A percentile compares a stretch with the other conserved stretches of the same genome.
Evolutionary conservation across 2,113 vertebrate genomes (phyloP).

Genomic region (Rhinopomastus cyanomelas): DNA sequence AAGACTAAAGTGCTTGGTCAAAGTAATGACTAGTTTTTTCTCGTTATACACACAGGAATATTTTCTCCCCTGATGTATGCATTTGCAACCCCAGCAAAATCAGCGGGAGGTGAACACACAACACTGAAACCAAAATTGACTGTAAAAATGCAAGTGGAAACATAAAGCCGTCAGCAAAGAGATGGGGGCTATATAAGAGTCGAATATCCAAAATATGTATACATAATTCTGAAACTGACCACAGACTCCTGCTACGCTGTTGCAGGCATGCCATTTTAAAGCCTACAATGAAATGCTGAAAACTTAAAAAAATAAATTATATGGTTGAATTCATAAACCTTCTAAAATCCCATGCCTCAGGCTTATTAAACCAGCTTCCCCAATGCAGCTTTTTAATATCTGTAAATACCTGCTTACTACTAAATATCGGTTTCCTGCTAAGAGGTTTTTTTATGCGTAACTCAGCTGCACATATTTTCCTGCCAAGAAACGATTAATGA

Average conservation of each 20-base stretch:
- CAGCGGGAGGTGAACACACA: background rate
- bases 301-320: background rate
- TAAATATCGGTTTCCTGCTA: slow-evolving; percentile 54
- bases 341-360: slow-evolving; percentile 1
- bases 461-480: slow-evolving; percentile 37
- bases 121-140: background rate
- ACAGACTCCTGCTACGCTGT: background rate
- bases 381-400: slow-evolving; percentile 39
- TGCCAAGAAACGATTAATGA: slow-evolving; percentile 40
- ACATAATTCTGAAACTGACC: slow-evolving; percentile 3
- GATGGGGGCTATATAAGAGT: background rate
- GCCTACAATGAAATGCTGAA: background rate
- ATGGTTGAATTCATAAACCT: slow-evolving; percentile 9
- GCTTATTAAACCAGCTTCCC: slow-evolving; percentile 55
- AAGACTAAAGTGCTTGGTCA: background rate
- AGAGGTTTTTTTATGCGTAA: slow-evolving; percentile 55
- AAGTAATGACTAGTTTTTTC: background rate
- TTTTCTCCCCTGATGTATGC: background rate
- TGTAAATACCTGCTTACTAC: slow-evolving; percentile 57
- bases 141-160: slow-evolving; percentile 14
- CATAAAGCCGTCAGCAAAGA: background rate
- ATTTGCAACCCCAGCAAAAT: background rate
- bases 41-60: background rate
- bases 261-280: background rate
- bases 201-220: slow-evolving; percentile 13